phyloP scores from a whole-genome alignment of 2,888 invertebrate species.

The Mamestra brassicae region DNA sequence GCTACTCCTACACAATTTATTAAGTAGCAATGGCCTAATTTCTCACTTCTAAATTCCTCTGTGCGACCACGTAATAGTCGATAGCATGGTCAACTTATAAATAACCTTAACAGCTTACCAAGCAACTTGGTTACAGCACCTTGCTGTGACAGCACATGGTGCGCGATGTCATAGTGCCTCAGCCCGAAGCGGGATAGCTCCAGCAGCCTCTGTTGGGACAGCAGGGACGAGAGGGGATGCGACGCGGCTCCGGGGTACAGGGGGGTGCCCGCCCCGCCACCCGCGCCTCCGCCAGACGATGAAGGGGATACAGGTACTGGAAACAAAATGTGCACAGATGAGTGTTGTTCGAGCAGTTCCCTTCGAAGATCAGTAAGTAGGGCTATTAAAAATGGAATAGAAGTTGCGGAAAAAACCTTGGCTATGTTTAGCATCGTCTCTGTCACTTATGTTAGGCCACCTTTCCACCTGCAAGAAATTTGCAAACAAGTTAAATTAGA shows the following conservation, averaged over 20 bases:
- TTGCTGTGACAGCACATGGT: slow-evolving; percentile 97
- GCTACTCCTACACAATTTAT: background rate
- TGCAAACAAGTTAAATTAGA: too few species aligned
- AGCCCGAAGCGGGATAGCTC: slow-evolving; percentile 95
- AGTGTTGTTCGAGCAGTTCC: background rate
- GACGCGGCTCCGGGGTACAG: slow-evolving; percentile 87
- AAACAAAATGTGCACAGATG: slow-evolving; percentile 69
- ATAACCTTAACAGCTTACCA: slow-evolving; percentile 91
- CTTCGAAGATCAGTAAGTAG: background rate
- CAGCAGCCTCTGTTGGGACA: slow-evolving; percentile 95
- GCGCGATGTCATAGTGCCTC: slow-evolving; percentile 97
- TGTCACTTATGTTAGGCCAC: background rate
- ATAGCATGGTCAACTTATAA: slow-evolving; percentile 29
- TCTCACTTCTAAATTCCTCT: background rate
- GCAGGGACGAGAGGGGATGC: slow-evolving; percentile 93
- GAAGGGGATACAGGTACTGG: slow-evolving; percentile 91
- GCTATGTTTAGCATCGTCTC: background rate
- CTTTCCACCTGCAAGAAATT: too few species aligned
- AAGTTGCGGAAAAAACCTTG: background rate
- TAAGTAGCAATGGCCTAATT: too few species aligned
- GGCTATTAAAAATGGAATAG: too few species aligned
- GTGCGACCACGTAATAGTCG: background rate
- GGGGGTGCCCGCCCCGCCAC: slow-evolving; percentile 85
- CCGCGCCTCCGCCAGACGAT: slow-evolving; percentile 87
- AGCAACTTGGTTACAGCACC: slow-evolving; percentile 97